phyloP scores from a whole-genome alignment of 2,888 invertebrate species.

The Limenitis camilla region DNA sequence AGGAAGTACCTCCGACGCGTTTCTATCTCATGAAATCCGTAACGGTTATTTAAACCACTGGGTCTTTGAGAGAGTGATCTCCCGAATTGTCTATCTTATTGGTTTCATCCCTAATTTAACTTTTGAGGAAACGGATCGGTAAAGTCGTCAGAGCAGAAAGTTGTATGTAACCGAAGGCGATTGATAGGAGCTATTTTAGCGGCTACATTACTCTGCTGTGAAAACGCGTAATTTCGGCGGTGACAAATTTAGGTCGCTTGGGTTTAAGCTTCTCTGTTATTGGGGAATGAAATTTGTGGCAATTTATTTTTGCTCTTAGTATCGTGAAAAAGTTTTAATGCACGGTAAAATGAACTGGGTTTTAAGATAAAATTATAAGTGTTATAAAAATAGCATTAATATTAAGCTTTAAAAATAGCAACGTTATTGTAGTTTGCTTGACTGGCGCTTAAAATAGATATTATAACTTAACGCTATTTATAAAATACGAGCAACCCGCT shows the following conservation, averaged over 20 bases:
- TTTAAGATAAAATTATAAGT: too few species aligned
- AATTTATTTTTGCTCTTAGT: neutral
- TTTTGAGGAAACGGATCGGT: slow-evolving; percentile 58
- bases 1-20: too few species aligned
- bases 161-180: slow-evolving; percentile 56
- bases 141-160: slow-evolving; percentile 52
- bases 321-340: too few species aligned
- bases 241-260: slow-evolving; percentile 17
- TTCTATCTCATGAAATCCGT: too few species aligned
- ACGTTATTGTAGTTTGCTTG: too few species aligned
- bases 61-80: slow-evolving; percentile 37
- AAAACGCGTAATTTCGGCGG: slow-evolving; percentile 31
- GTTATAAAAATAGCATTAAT: too few species aligned
- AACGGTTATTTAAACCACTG: slow-evolving; percentile 26
- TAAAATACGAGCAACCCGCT: too few species aligned
- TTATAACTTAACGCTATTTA: too few species aligned
- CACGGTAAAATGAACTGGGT: too few species aligned
- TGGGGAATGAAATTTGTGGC: slow-evolving; percentile 2
- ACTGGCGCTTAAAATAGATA: too few species aligned
- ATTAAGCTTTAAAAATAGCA: too few species aligned
- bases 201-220: slow-evolving; percentile 40
- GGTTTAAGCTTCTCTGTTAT: slow-evolving; percentile 10
- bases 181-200: slow-evolving; percentile 54
- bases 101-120: slow-evolving; percentile 69
- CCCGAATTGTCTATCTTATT: slow-evolving; percentile 47